Evolutionary conservation across 2,888 invertebrate species (phyloP).

Genomic region (Drosophila diplacantha): DNA sequence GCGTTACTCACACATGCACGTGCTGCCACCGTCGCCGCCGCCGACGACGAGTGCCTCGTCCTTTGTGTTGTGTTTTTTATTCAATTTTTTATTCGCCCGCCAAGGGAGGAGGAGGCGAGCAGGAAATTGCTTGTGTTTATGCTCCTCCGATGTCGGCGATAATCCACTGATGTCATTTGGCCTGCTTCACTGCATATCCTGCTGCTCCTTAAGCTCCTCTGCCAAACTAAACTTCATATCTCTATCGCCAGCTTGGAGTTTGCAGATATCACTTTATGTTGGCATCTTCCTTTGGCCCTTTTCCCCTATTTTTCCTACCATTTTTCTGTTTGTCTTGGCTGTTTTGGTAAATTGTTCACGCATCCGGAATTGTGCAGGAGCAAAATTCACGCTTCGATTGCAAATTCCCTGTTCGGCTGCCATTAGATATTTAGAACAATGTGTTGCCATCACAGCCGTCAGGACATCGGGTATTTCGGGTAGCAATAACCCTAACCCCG

Average conservation of each 20-base stretch:
- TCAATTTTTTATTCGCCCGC: slow-evolving; percentile 56
- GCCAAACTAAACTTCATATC: slow-evolving; percentile 44
- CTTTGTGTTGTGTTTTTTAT: slow-evolving; percentile 36
- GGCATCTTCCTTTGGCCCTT: background rate
- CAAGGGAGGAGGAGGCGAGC: slow-evolving; percentile 36
- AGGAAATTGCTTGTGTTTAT: slow-evolving; percentile 60
- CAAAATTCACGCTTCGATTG: slow-evolving; percentile 71
- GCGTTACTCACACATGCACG: slow-evolving; percentile 36
- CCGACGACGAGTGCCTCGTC: slow-evolving; percentile 6
- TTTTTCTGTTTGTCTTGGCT: slow-evolving; percentile 25
- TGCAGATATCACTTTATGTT: slow-evolving; percentile 25
- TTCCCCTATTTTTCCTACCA: background rate
- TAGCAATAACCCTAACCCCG: slow-evolving; percentile 42
- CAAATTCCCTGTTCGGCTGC: slow-evolving; percentile 55
- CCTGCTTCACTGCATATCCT: slow-evolving; percentile 48
- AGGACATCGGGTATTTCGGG: slow-evolving; percentile 28
- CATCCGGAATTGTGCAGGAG: slow-evolving; percentile 58
- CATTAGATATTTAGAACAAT: slow-evolving; percentile 65
- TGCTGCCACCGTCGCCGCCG: background rate
- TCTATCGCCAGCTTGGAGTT: slow-evolving; percentile 64
- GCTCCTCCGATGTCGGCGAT: slow-evolving; percentile 57
- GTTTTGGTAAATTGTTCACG: slow-evolving; percentile 58
- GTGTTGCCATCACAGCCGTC: slow-evolving; percentile 57
- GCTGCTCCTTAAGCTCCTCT: slow-evolving; percentile 5
- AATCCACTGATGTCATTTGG: slow-evolving; percentile 72